phyloP scores from a whole-genome alignment of 2,113 vertebrate species.

The Mus musculus region DNA sequence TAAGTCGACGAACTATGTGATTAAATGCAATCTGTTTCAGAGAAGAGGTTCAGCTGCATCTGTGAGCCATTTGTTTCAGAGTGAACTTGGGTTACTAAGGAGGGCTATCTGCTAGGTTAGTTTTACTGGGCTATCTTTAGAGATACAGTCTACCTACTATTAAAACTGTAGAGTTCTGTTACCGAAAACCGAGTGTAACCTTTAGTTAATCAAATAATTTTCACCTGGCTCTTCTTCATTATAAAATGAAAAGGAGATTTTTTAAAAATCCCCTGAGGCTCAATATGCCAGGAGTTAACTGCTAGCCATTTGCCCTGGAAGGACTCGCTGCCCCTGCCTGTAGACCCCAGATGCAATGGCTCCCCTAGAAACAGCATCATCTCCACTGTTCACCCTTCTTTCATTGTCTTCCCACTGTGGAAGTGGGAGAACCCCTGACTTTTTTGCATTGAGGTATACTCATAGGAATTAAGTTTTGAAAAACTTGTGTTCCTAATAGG shows the following conservation, averaged over 20 bases:
- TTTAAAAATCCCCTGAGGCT: not conserved
- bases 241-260: not conserved
- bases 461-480: not conserved
- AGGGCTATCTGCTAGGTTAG: not conserved
- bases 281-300: not conserved
- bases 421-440: not conserved
- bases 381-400: not conserved
- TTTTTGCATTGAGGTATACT: not conserved
- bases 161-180: constrained; percentile 2
- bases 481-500: not conserved
- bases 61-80: not conserved
- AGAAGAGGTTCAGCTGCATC: not conserved
- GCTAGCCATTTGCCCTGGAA: not conserved
- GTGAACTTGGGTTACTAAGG: not conserved
- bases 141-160: not conserved
- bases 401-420: not conserved
- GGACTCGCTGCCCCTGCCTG: not conserved
- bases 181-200: not conserved
- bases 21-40: not conserved
- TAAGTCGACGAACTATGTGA: not conserved
- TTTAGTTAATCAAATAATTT: constrained; percentile 26
- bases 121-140: not conserved
- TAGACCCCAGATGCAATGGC: not conserved
- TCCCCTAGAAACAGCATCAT: not conserved
- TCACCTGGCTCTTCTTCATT: not conserved